Base-by-base conservation (phyloP, 2,797 vertebrate genomes). In the Choloepus didactylus region DNA sequence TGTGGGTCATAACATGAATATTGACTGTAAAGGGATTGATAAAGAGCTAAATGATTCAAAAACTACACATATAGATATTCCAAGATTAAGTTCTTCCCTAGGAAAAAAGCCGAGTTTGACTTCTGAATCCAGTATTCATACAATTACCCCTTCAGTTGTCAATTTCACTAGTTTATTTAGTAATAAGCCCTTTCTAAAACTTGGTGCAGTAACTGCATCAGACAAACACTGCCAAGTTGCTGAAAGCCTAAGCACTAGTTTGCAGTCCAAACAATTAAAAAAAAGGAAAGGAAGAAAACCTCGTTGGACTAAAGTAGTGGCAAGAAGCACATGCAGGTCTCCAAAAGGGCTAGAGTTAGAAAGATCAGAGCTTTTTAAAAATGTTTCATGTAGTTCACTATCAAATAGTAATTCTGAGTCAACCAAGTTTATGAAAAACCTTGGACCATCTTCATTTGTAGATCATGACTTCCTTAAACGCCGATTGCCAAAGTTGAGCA, bases 271-370 rank as follows among this genome's bases (percentile, higher is more conserved):
- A 66, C 98, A 99, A 3, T 98, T 99, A 19, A 99, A 99, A 98
- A 99, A 99, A 95, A 99, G 99, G 54, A 99, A 99, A 98, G 98
- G 99, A 76, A 98, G 99, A 97, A 98, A 99, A 88, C 99, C 99
- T 77, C 98, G 99, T 41, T 99, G 99, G 99, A 99, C 99, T 93
- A 99, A 99, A 97, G 98, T 99, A 95, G 98, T 99, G 95, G 99
- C 99, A 19, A 98, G 99, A 91, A 98, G 51, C 76, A 5, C 97
- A 0, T 98, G 98, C 81, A 97, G 97, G 0, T 98, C 98, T 92
- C 97, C 98, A 0, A 98, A 98, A 96, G 98, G 98, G 62, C 97
- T 98, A 16, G 98, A 98, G 3, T 85, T 98, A 23, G 98, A 98
- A 85, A 97, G 98, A 92, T 97, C 98, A 4, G 98, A 98, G 86